Conservation (phyloP, 2,797 vertebrate genomes). For the Takifugu ocellatus region DNA sequence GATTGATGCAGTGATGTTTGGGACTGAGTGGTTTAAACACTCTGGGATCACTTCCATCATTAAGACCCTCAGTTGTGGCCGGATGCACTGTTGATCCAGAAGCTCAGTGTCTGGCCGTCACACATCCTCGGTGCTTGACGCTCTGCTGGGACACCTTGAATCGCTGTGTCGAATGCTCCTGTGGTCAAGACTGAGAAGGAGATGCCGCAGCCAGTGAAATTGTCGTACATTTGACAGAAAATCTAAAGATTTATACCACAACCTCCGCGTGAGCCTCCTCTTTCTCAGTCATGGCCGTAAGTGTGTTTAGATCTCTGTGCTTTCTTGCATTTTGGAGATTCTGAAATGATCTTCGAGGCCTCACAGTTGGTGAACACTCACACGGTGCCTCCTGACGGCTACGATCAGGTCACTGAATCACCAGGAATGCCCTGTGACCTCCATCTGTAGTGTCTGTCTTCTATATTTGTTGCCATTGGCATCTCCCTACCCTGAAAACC, state of each 20-base stretch:
- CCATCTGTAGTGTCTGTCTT: constrained; percentile 30
- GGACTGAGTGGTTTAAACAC: too few relatives aligned
- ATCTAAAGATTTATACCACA: too few relatives aligned
- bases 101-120: constrained; percentile 1
- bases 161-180: constrained; percentile 34
- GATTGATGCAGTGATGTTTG: too few relatives aligned
- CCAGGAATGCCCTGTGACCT: constrained; percentile 29
- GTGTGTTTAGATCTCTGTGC: constrained; percentile 12
- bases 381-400: constrained; percentile 8
- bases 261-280: constrained; percentile 8
- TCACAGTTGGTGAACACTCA: constrained; percentile 10
- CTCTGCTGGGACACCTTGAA: constrained; percentile 1
- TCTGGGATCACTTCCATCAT: too few relatives aligned
- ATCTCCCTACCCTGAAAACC: constrained; percentile 30
- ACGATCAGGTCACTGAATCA: constrained; percentile 8
- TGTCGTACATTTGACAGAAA: too few relatives aligned
- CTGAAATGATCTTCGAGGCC: constrained; percentile 5
- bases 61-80: not conserved
- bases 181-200: constrained; percentile 41
- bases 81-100: constrained; percentile 3
- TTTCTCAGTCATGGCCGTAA: constrained; percentile 38
- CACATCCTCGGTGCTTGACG: not conserved
- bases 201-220: constrained; percentile 2
- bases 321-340: constrained; percentile 27
- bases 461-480: constrained; percentile 15